These are phyloP conservation scores for Drosophila subobscura DNA, from an alignment of 1,140 invertebrate genomes.

Conservation along the genomic window DNA sequence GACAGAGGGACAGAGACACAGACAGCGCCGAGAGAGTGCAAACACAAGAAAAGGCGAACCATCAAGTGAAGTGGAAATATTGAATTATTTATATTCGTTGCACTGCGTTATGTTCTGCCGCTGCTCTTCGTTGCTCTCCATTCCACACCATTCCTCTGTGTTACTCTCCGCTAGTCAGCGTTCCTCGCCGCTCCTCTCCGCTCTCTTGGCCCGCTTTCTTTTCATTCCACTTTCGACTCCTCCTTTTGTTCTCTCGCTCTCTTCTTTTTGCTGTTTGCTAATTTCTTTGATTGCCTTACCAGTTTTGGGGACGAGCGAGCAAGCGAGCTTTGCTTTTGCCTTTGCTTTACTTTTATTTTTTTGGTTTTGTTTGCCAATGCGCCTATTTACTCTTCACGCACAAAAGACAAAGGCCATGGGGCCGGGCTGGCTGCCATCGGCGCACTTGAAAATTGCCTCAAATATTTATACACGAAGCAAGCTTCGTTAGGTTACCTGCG, in stretches of 20 bases:
- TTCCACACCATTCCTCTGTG: no score
- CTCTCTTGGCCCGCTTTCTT: slow-evolving; percentile 25
- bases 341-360: slow-evolving; percentile 27
- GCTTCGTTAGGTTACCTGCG: slow-evolving; percentile 68
- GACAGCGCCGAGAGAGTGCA: slow-evolving; percentile 49
- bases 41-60: slow-evolving; percentile 40
- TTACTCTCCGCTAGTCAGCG: no score
- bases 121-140: neutral
- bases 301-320: slow-evolving; percentile 50
- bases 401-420: slow-evolving; percentile 76
- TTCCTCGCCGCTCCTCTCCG: neutral
- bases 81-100: slow-evolving; percentile 81
- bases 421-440: slow-evolving; percentile 34
- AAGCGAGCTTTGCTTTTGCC: slow-evolving; percentile 16
- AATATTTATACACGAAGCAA: slow-evolving; percentile 69
- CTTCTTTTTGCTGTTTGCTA: slow-evolving; percentile 65
- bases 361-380: slow-evolving; percentile 62
- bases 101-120: slow-evolving; percentile 73
- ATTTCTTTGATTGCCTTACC: slow-evolving; percentile 79
- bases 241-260: slow-evolving; percentile 34
- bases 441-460: slow-evolving; percentile 76
- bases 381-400: slow-evolving; percentile 72
- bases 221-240: slow-evolving; percentile 52
- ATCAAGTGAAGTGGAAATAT: slow-evolving; percentile 80
- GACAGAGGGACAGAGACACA: neutral